These are phyloP conservation scores for Geotrypetes seraphini DNA, from an alignment of 2,797 vertebrate genomes.

Conservation along the genomic window DNA sequence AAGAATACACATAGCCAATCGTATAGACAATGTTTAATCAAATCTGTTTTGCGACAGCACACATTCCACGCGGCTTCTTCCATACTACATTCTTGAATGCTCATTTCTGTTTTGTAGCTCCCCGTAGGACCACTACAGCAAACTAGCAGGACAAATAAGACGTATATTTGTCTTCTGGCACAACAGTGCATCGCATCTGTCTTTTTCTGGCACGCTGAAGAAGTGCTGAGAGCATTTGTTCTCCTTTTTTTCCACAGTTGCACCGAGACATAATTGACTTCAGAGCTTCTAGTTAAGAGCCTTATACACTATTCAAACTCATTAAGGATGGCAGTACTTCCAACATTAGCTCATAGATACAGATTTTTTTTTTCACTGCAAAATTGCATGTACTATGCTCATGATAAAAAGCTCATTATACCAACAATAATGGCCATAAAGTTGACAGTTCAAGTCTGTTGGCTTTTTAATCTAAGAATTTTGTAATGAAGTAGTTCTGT, in stretches of 20 bases:
- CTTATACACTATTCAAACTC: slow-evolving; percentile 5
- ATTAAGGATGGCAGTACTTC: neutral
- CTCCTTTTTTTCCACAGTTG: slow-evolving; percentile 9
- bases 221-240: slow-evolving; percentile 3
- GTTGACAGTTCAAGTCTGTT: too few species aligned
- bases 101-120: slow-evolving; percentile 38
- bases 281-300: slow-evolving; percentile 1
- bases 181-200: neutral
- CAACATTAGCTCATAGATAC: slow-evolving; percentile 9
- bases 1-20: slow-evolving; percentile 1
- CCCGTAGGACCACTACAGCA: slow-evolving; percentile 34
- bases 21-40: neutral
- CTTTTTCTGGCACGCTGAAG: slow-evolving; percentile 6
- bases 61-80: neutral
- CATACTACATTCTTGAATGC: slow-evolving; percentile 5
- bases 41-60: slow-evolving; percentile 1
- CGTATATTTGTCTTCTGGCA: slow-evolving; percentile 15
- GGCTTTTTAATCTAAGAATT: too few species aligned
- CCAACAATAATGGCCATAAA: too few species aligned
- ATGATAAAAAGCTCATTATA: neutral
- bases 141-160: slow-evolving; percentile 13
- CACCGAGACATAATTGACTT: neutral
- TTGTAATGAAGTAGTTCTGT: too few species aligned
- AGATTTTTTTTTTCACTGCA: fast-evolving
- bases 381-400: neutral